Percentiles rank a stretch among this genome's conserved stretches.
Evolutionary conservation across 2,113 vertebrate genomes (phyloP).

Genomic region (Egretta garzetta): DNA sequence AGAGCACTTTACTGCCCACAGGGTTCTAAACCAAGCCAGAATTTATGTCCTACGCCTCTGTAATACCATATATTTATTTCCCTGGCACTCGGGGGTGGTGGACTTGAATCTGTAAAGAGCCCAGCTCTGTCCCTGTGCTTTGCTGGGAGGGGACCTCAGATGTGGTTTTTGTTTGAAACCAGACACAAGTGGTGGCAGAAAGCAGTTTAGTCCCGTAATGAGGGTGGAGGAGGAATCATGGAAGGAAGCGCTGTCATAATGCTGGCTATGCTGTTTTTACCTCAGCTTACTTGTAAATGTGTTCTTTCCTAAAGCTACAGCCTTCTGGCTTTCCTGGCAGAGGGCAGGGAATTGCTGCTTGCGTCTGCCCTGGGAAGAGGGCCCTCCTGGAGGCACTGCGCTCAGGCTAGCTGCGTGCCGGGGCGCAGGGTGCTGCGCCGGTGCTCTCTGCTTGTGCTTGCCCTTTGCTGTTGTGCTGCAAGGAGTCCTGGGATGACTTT

Average conservation of each 20-base stretch:
- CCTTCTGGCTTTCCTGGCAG: background rate
- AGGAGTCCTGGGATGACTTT: background rate
- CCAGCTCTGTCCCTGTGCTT: background rate
- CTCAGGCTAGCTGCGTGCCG: accelerated
- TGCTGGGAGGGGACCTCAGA: background rate
- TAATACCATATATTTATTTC: constrained; percentile 56
- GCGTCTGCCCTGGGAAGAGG: background rate
- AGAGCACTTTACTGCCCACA: constrained; percentile 19
- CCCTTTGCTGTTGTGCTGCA: background rate
- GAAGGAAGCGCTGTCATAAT: background rate
- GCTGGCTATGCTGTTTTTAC: background rate
- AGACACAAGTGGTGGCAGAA: background rate
- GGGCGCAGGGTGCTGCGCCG: background rate
- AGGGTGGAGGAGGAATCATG: background rate
- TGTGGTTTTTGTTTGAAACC: background rate
- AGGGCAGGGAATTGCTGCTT: background rate
- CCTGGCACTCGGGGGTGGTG: background rate
- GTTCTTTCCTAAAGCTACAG: background rate
- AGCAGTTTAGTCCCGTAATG: background rate
- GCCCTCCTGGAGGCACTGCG: background rate
- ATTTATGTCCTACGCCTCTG: background rate
- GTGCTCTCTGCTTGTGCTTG: background rate
- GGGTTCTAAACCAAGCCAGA: constrained; percentile 21
- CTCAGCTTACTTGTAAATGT: background rate
- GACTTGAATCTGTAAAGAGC: constrained; percentile 49